Evolutionary conservation across 2,113 vertebrate genomes (phyloP), one percentile per base, ranked within the genome.

Genomic region (Oreotrochilus melanogaster): DNA sequence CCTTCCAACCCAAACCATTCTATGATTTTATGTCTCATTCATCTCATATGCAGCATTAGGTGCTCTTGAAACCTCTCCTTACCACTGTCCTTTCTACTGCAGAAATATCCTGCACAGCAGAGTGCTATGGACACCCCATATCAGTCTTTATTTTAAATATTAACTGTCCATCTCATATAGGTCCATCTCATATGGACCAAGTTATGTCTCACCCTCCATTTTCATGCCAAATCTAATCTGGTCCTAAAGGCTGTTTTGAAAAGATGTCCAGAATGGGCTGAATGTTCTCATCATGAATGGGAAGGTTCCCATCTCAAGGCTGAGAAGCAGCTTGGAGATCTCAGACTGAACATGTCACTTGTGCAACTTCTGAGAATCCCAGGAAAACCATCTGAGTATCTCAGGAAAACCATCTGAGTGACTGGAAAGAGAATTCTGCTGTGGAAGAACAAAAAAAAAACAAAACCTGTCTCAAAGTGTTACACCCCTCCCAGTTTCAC

Each of bases 321-420:
- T 48, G 47, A 54, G 53, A 47, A 58, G 35, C 27, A 72, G 21
- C 53, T 24, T 35, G 30, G 47, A 43, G 28, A 8, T 45, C 42
- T 85, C 21, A 21, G 54, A 43, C 33, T 1, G 0, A 74, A 11
- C 10, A 2, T 4, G 73, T 25, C 5, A 6, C n/a, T 19, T 33
- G 21, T 28, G 21, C 11, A 35, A 47, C 35, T 24, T 33, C 28
- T 35, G 54, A 75, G 37, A 5, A 16, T 30, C 57, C 54, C 18
- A 17, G 21, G 39, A 69, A 48, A 51, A 25, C 13, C 8, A 57
- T 18, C 16, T 27, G 27, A 56, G 17, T 50, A 37, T 37, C 57
- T 60, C 18, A 17, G 21, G 39, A 69, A 48, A 51, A 25, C 13
- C 8, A 57, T 18, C 16, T 30, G 31, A 56, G 17, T 50, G 54